Percentiles rank a stretch among this genome's conserved stretches.
These are phyloP conservation scores for Epinephelus moara DNA, from an alignment of 2,113 vertebrate species.

Conservation along the genomic window DNA sequence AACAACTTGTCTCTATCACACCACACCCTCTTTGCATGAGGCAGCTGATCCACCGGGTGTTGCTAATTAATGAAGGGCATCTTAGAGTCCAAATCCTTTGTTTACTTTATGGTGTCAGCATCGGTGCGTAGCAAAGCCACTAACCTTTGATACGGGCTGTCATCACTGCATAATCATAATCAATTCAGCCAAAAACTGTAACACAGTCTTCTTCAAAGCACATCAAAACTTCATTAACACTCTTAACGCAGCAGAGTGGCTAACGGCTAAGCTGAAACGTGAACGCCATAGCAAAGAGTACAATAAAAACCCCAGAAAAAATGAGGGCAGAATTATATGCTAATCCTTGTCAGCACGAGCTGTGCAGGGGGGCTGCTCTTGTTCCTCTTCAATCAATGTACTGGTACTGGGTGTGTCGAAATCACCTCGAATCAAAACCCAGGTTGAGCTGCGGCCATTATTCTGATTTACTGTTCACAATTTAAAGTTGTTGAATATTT, in stretches of 20 bases:
- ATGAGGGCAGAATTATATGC: conserved; percentile 35
- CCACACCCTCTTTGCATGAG: background rate
- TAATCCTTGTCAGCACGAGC: conserved; percentile 27
- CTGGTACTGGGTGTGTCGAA: conserved; percentile 18
- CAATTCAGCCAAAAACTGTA: conserved; percentile 55
- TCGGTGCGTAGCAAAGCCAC: conserved; percentile 53
- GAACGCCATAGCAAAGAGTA: conserved; percentile 49
- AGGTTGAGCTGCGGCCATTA: background rate
- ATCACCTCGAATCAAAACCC: conserved; percentile 34
- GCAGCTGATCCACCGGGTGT: conserved; percentile 17
- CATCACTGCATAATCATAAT: conserved; percentile 70
- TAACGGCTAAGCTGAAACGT: conserved; percentile 54
- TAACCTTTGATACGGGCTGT: conserved; percentile 71
- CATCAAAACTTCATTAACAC: conserved; percentile 77
- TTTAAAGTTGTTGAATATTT: conserved; percentile 12
- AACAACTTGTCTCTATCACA: conserved; percentile 7
- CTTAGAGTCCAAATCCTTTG: conserved; percentile 62
- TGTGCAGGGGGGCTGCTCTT: background rate
- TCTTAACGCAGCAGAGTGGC: conserved; percentile 51
- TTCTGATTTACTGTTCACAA: conserved; percentile 25
- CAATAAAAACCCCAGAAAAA: conserved; percentile 28
- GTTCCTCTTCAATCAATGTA: conserved; percentile 54
- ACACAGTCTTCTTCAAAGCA: conserved; percentile 67
- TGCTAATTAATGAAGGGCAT: conserved; percentile 60
- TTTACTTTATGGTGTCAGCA: conserved; percentile 59